Evolutionary conservation across 2,888 invertebrate species (phyloP), one percentile per base, ranked within the genome.

Genomic region (Camponotus fellah): DNA sequence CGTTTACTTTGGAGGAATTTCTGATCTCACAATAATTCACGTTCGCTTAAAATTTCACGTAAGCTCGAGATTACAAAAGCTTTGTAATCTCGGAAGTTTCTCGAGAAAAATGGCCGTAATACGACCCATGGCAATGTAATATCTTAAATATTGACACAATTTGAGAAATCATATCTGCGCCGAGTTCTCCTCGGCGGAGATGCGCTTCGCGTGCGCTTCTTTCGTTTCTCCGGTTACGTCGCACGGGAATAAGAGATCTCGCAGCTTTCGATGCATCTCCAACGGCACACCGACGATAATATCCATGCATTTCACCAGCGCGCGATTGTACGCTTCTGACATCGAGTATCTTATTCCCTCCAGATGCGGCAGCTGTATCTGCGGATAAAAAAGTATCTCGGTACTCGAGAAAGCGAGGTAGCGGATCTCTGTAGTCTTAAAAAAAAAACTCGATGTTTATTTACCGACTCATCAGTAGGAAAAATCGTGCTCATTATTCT

Each of bases 291-390:
- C 80, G 37, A 85, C 83, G 34, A 93, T 46, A 32, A 86, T 77
- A n/a, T 84, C 87, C 83, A 93, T 89, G 10, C 89, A 21, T 62
- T 82, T 77, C 62, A 91, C 53, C 6, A 94, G 84, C 8, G 86
- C 82, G 53, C 69, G 85, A 83, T 94, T 94, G 88, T 94, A 94
- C 0, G 74, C 62, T 46, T 92, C 88, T 37, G 86, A 43, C n/a
- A 91, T 6, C 9, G 65, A 81, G 56, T 88, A 87, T 77, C 89
- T 92, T 37, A 92, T 72, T n/a, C 62, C 69, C 0, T 87, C 90
- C 21, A 92, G 10, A 21, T 88, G 86, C 0, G 92, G 91, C n/a
- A 91, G 64, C 53, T 86, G 74, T 60, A 83, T 69, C 92, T 93
- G 86, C 10, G 34, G 64, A 26, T n/a, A 34, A 10, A 34, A 34